Evolutionary conservation across 2,113 vertebrate genomes (phyloP), one percentile per base, ranked within the genome.

Genomic region (Bubo bubo): DNA sequence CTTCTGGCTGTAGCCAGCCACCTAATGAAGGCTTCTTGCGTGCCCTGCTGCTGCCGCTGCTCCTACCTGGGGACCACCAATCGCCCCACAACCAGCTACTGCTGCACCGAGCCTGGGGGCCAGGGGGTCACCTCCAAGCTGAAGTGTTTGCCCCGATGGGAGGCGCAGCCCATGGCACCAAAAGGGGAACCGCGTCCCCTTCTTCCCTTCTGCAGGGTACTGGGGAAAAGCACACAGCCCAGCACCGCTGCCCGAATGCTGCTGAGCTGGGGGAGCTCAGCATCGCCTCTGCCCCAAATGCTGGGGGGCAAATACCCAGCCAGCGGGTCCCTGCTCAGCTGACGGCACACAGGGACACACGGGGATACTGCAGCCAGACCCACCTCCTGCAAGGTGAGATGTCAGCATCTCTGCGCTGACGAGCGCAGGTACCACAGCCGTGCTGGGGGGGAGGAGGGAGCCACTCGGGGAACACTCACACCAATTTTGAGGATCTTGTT

Each of bases 61-160:
- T 59, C n/a, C 75, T 79, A 6, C 58, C 49, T 56, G 53, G 66
- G 58, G 37, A 72, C 62, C 14, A 1, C 45, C 8, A 1, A 77
- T 26, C 2, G 3, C 26, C 30, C 43, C 67, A 24, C 52, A 55
- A 7, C 3, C 6, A 3, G 58, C 49, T 63, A 58, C 28, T 0
- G 4, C 21, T 13, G 64, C 62, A 20, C 50, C 0, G 0, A 88
- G 67, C 79, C 71, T 12, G 13, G 28, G 27, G 34, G 14, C 26
- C 3, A 4, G 7, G 18, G 24, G 26, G 45, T 11, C 55, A 52
- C 10, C 45, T 52, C 75, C 0, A 1, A 50, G 80, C 43, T 4
- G 4, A 39, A 64, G 43, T 0, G 3, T 23, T 66, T 0, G 0
- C 30, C 67, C 34, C 28, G 2, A 2, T 0, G 4, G 30, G 6